Base-by-base conservation (phyloP, 2,113 vertebrate genomes). In the Cebus imitator region DNA sequence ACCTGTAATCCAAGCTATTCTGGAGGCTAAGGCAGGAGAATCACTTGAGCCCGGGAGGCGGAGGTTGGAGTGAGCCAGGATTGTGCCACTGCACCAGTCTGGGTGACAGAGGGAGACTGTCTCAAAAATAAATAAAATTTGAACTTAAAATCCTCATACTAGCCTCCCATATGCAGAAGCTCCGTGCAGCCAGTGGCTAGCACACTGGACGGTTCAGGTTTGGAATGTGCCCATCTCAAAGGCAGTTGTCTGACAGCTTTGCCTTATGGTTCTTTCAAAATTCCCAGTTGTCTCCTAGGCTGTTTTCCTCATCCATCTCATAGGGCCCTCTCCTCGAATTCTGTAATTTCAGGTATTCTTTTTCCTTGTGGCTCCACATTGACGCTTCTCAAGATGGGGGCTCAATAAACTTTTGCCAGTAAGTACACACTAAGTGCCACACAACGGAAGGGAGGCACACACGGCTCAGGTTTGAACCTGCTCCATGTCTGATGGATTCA, bases 121-220 rank as follows among this genome's bases (percentile, higher is more conserved):
- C 58, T 61, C 25, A 61, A 61, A 61, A 61, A 30, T 57, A 57
- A 57, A 57, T 61, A 30, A 61, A 61, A 61, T 61, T 61, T 27
- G 11, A 61, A 27, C 58, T 61, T 61, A 27, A 27, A 61, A 61
- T 61, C 58, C 25, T 73, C 52, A 50, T 18, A 58, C 75, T 14
- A 40, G 10, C 43, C 52, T 89, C 27, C n/a, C 16, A 70, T 13
- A 21, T 70, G n/a, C 57, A 55, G 20, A 13, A 32, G n/a, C 58
- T 55, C 23, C 37, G 20, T 45, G 70, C 23, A 32, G 48, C 30
- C 68, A 30, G 30, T 25, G 55, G 30, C n/a, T 20, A 3, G 21
- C 57, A 0, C 18, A 66, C 1, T 3, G 16, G 45, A 45, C 16
- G 0, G 8, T 5, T 3, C 13, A 70, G 50, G 66, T 16, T 45